A percentile compares a stretch with the other conserved stretches of the same genome.
Conservation (phyloP, 2,888 invertebrate species). For the Hirtodrosophila alboralis region DNA sequence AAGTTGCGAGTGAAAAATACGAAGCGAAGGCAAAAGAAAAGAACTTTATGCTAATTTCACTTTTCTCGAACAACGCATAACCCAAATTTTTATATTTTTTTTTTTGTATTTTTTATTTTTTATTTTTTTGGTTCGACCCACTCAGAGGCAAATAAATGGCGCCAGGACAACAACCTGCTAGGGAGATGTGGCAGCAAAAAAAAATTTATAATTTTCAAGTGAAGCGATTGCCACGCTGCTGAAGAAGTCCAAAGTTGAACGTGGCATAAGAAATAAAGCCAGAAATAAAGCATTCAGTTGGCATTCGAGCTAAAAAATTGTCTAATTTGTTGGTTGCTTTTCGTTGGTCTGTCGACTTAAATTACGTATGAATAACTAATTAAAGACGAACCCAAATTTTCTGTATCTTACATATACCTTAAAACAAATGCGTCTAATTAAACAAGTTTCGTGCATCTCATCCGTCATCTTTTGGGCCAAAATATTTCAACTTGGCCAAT, state of each 20-base stretch:
- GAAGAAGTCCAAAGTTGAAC: slow-evolving; percentile 25
- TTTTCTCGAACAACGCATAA: slow-evolving; percentile 73
- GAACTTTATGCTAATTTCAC: slow-evolving; percentile 77
- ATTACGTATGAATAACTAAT: slow-evolving; percentile 71
- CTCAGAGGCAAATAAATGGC: slow-evolving; percentile 57
- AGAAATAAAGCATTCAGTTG: slow-evolving; percentile 21
- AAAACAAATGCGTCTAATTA: slow-evolving; percentile 72
- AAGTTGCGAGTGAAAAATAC: slow-evolving; percentile 56
- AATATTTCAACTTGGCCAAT: slow-evolving; percentile 3
- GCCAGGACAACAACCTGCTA: slow-evolving; percentile 48
- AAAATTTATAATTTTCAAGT: slow-evolving; percentile 60
- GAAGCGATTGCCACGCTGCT: slow-evolving; percentile 44
- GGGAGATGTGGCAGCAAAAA: slow-evolving; percentile 12
- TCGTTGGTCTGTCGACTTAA: slow-evolving; percentile 24
- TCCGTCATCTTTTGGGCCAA: slow-evolving; percentile 41
- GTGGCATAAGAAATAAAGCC: slow-evolving; percentile 33
- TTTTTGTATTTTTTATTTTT: slow-evolving; percentile 19
- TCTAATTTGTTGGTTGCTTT: slow-evolving; percentile 19
- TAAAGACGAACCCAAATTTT: slow-evolving; percentile 48
- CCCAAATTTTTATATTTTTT: slow-evolving; percentile 59
- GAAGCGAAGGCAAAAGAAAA: slow-evolving; percentile 45
- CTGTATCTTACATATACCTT: too few relatives aligned
- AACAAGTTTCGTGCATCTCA: slow-evolving; percentile 49
- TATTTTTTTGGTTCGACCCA: slow-evolving; percentile 7
- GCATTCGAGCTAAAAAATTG: slow-evolving; percentile 22